Evolutionary conservation across 1,140 invertebrate species (phyloP), one percentile per base, ranked within the genome.

Genomic region (Macrostomum lignano): DNA sequence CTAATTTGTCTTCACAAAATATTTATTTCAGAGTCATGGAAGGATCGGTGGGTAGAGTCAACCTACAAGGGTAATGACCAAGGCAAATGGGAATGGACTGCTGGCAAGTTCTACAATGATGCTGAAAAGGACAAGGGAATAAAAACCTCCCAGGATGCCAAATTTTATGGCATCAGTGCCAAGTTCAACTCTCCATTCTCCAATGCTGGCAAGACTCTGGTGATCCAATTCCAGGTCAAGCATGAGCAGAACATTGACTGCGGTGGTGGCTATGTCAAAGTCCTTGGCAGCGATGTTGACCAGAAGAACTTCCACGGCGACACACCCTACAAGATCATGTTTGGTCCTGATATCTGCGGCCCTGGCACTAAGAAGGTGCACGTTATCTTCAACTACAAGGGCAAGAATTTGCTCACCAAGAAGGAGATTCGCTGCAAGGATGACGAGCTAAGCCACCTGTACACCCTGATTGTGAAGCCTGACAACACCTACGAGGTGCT

Each of bases 161-260:
- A 36, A 23, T 36, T 36, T 15, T 98, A 98, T 55, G 86, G 77
- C 7, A 46, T 88, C 1, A 93, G 84, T 20, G 67, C 63, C 25
- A 94, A 88, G 53, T 93, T 98, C 52, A 65, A 69, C 31, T 55
- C 58, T 36, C 68, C 74, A 1, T 91, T 96, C 61, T 70, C 68
- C 36, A 96, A 93, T 49, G 71, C 84, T 49, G 78, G 70, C 33
- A 94, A 94, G 48, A 43, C 46, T 11, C 54, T 94, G 13, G 77
- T 94, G 9, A 58, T 98, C 26, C 91, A 98, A 57, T 96, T 93
- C 61, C 19, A 14, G 6, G 82, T 98, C 0, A 98, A 96, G 55
- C 91, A 98, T 52, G 88, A 96, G 56, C 91, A 98, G 52, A 86
- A 82, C 51, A 98, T 98, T 50, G 91, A 98, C 56, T 98, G 91